Evolutionary conservation across 2,113 vertebrate species (phyloP), one percentile per base, ranked within the genome.

Genomic region (Chiloscyllium plagiosum): DNA sequence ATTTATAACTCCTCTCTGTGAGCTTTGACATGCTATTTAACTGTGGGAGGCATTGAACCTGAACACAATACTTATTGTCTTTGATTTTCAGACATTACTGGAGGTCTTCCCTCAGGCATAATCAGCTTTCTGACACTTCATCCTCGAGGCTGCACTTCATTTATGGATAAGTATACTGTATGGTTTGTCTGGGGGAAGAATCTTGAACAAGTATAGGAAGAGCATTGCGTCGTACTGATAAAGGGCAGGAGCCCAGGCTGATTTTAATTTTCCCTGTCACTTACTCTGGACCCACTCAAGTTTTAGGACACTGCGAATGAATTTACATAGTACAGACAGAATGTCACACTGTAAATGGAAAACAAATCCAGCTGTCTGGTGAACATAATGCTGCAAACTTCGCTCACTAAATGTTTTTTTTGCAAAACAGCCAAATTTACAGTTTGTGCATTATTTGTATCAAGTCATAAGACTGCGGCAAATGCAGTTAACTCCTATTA

Each of bases 321-420:
- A 92, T 20, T n/a, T 92, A n/a, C 61, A 65, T 92, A 66, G 37
- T n/a, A 33, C 19, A 37, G 61, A n/a, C 29, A 68, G 65, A 93
- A 93, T 68, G 19, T 37, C 89, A 37, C n/a, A 42, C 80, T 15
- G 20, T 4, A 66, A n/a, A 66, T 66, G 89, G n/a, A 93, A 93
- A 93, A 66, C 15, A 93, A 93, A n/a, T 37, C 87, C 89, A 93
- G 89, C 61, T 66, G 61, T 93, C 89, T 93, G n/a, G 61, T 61
- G 66, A 47, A 68, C 65, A 17, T 83, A 37, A 20, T 93, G 61
- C n/a, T 93, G 26, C 61, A 93, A 61, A 66, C 5, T 68, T 93
- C 37, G 89, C n/a, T 92, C 12, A n/a, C 42, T 47, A 47, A 47
- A 47, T 20, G 56, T 92, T 15, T 90, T 61, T 72, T 92, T 92